Base-by-base conservation (phyloP, 2,797 vertebrate genomes). In the Labeo calbasu region DNA sequence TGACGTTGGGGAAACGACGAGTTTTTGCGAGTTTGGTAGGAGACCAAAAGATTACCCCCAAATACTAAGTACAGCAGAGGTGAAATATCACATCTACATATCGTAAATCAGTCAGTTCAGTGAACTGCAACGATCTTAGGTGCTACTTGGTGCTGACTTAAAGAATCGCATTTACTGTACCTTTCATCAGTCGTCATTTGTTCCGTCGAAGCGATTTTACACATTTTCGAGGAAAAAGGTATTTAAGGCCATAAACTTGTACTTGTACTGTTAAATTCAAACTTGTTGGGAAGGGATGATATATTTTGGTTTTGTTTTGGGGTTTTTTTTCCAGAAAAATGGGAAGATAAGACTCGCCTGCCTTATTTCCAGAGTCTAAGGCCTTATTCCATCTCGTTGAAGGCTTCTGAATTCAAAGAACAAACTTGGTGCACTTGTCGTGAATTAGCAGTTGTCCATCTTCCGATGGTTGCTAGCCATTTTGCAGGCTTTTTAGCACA, bases 131-230 rank as follows among this genome's bases (percentile, higher is more conserved):
- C 57, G 46, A 75, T 77, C 77, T 85, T 87, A 90, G 89, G 77
- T 90, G 94, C 94, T 95, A 88, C 93, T 92, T 94, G 95, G 95
- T 95, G 95, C 95, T 95, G 93, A 94, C 92, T 93, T 93, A 92
- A 92, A 91, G 89, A 94, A 93, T 88, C 92, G 61, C 93, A 93
- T 92, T 91, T 88, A 93, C 92, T 91, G 92, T 93, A 92, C 93
- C 89, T 91, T 88, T 92, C 81, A 83, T 85, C 69, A 51, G 79
- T 84, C 71, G 73, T 66, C 59, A 59, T 63, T 85, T 21, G 53
- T 79, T 84, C 43, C 5, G 87, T 79, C 86, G 87, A 89, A 86
- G 92, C 92, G 90, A 92, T 92, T 79, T 91, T 88, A 92, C 91
- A 89, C 90, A 92, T 90, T 90, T 89, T 93, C 89, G 90, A 89